These are phyloP conservation scores for Chiroxiphia lanceolata DNA, from an alignment of 2,797 vertebrate genomes.

Conservation along the genomic window DNA sequence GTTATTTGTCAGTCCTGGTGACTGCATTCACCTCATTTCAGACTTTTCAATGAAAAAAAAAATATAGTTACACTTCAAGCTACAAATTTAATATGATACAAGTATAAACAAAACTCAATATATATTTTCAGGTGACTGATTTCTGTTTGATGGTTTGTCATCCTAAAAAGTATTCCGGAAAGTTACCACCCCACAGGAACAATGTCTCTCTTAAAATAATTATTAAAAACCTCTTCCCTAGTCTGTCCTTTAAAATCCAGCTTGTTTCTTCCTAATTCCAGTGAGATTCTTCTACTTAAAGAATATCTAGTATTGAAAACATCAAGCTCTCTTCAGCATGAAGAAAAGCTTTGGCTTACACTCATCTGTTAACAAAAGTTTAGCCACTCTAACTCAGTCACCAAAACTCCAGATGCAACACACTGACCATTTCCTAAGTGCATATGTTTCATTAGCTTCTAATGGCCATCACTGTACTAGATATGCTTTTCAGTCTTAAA, in stretches of 20 bases:
- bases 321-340: background rate
- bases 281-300: background rate
- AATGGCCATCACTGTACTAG: background rate
- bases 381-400: background rate
- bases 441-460: background rate
- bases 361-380: background rate
- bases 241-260: background rate
- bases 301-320: background rate
- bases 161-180: background rate
- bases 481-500: background rate
- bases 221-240: background rate
- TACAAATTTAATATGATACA: background rate
- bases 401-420: background rate
- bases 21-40: background rate
- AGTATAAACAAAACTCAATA: background rate
- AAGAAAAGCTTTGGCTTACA: background rate
- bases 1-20: background rate
- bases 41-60: background rate
- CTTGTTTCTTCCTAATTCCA: background rate
- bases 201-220: background rate
- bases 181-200: background rate
- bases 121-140: background rate
- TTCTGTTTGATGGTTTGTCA: background rate
- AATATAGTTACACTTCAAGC: background rate
- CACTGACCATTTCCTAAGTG: background rate